These are phyloP conservation scores for Gavialis gangeticus DNA, from an alignment of 2,113 vertebrate genomes.

Conservation along the genomic window DNA sequence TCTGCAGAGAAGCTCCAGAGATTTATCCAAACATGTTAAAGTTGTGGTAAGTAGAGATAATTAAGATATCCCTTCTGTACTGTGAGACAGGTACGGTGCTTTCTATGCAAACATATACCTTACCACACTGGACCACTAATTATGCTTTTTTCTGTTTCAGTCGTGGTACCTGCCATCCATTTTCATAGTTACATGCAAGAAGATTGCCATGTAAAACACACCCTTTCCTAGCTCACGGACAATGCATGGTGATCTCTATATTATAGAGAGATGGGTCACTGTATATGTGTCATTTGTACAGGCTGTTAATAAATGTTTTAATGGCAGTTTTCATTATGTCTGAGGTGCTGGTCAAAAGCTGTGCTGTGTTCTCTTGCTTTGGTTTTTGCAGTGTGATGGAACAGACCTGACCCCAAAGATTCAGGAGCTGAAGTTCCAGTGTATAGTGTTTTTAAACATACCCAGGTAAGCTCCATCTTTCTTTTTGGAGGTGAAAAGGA, in stretches of 20 bases:
- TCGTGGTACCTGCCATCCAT: constrained; percentile 66
- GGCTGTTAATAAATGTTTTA: not conserved
- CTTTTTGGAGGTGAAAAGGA: not conserved
- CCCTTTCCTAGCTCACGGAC: not conserved
- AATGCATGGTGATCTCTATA: not conserved
- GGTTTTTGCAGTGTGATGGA: constrained; percentile 85
- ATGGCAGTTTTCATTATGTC: not conserved
- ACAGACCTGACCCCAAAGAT: constrained; percentile 89
- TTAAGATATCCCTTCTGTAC: not conserved
- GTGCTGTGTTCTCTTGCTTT: constrained; percentile 69
- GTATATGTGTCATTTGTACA: not conserved
- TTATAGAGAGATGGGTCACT: not conserved
- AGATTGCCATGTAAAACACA: not conserved
- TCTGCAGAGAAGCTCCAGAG: constrained; percentile 87
- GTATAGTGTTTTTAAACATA: constrained; percentile 92
- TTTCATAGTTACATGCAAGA: constrained; percentile 40
- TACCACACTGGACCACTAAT: too few relatives aligned
- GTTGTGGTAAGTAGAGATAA: constrained; percentile 83
- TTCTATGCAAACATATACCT: too few relatives aligned
- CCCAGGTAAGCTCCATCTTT: constrained; percentile 81
- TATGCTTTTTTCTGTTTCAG: constrained; percentile 67
- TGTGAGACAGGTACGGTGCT: not conserved
- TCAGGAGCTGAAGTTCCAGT: constrained; percentile 90
- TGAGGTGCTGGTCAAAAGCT: constrained; percentile 63
- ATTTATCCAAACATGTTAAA: constrained; percentile 88